phyloP scores from a whole-genome alignment of 2,797 vertebrate genomes.

The Hypotaenidia okinawae region DNA sequence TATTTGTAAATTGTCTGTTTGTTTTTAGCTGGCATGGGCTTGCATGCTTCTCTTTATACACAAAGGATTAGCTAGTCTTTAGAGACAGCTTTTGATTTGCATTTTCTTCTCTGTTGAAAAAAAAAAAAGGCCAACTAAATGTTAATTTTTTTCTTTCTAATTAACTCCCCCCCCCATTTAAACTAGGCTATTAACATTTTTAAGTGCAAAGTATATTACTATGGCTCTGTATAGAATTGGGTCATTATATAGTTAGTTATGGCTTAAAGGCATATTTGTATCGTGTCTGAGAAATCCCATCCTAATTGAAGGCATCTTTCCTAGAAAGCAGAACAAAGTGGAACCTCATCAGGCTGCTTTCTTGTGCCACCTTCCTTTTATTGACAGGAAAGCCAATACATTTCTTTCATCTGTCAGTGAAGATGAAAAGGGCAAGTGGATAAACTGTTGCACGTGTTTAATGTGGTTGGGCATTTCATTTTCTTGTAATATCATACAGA shows the following conservation, averaged over 20 bases:
- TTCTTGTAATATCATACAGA: neutral
- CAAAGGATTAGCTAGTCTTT: neutral
- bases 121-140: neutral
- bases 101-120: neutral
- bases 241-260: neutral
- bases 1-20: neutral
- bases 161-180: neutral
- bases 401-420: neutral
- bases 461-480: neutral
- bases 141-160: neutral
- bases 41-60: neutral
- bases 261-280: neutral
- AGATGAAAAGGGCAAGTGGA: neutral
- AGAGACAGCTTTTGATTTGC: neutral
- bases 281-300: neutral
- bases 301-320: neutral
- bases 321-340: neutral
- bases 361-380: neutral
- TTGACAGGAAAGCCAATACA: neutral
- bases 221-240: neutral
- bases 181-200: neutral
- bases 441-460: neutral
- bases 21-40: neutral
- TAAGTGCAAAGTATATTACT: neutral
- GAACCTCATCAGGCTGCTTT: neutral